Conservation (phyloP, 1,140 invertebrate species). For the Acromyrmex heyeri region DNA sequence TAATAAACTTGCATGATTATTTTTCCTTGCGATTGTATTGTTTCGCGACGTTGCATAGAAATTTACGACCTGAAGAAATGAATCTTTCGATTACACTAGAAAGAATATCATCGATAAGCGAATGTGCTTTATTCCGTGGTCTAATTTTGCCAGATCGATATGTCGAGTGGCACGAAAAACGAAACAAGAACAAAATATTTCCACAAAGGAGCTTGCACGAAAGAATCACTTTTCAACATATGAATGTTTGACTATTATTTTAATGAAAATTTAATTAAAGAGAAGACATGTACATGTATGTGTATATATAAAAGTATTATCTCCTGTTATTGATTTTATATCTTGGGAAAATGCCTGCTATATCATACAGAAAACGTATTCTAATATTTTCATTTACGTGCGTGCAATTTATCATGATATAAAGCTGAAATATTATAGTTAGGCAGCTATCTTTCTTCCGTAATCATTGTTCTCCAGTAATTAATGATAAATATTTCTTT, state of each 20-base stretch:
- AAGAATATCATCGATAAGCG: slow-evolving; percentile 12
- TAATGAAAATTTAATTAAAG: slow-evolving; percentile 5
- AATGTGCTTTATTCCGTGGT: slow-evolving; percentile 18
- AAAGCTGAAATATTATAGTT: slow-evolving; percentile 10
- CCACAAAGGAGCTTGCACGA: background rate
- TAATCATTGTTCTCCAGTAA: no score
- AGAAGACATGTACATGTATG: background rate
- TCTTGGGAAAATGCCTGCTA: background rate
- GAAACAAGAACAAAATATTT: background rate
- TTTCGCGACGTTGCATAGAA: slow-evolving; percentile 13
- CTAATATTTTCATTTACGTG: background rate
- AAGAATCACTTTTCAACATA: background rate
- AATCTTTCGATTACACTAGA: slow-evolving; percentile 30
- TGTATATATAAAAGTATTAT: background rate
- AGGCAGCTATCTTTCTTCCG: background rate
- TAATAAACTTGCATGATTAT: slow-evolving; percentile 4
- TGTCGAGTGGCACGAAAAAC: background rate
- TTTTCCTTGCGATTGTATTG: background rate
- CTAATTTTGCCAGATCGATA: slow-evolving; percentile 40
- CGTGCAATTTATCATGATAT: background rate
- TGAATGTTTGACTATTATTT: background rate
- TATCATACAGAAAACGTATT: background rate
- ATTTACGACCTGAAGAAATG: slow-evolving; percentile 3
- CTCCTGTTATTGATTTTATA: slow-evolving; percentile 1
- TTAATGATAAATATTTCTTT: slow-evolving; percentile 17